phyloP scores from a whole-genome alignment of 64 coral and sea anemone species.

The Pocillopora damicornis region DNA sequence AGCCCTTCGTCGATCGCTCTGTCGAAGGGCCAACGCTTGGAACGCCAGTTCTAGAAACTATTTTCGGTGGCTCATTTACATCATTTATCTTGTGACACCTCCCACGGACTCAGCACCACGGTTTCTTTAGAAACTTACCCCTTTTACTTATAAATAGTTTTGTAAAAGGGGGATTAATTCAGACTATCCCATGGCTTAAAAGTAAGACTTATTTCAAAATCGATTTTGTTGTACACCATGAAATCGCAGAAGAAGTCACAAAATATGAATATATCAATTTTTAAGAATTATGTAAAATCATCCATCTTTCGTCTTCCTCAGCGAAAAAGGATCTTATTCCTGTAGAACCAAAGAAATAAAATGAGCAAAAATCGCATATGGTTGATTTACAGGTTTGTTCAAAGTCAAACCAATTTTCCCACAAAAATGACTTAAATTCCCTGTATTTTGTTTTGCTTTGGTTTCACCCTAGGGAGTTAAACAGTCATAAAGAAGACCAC shows the following conservation, averaged over 20 bases:
- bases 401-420: neutral
- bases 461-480: constrained; percentile 17
- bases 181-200: too few relatives aligned
- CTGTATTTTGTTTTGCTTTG: neutral
- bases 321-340: neutral
- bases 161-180: too few relatives aligned
- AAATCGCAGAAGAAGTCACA: neutral
- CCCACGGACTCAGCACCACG: too few relatives aligned
- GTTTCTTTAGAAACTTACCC: too few relatives aligned
- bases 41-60: too few relatives aligned
- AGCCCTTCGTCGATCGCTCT: too few relatives aligned
- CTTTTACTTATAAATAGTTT: too few relatives aligned
- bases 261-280: neutral
- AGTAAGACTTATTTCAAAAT: neutral
- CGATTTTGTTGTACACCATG: neutral
- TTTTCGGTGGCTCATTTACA: too few relatives aligned
- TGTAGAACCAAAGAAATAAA: too few relatives aligned
- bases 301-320: neutral
- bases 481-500: neutral
- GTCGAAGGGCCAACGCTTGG: too few relatives aligned
- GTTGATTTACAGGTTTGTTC: neutral
- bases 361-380: neutral
- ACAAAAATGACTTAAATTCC: neutral
- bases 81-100: too few relatives aligned
- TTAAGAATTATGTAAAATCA: neutral